phyloP scores from a whole-genome alignment of 2,113 vertebrate species.

The Dolichallabes microphthalmus region DNA sequence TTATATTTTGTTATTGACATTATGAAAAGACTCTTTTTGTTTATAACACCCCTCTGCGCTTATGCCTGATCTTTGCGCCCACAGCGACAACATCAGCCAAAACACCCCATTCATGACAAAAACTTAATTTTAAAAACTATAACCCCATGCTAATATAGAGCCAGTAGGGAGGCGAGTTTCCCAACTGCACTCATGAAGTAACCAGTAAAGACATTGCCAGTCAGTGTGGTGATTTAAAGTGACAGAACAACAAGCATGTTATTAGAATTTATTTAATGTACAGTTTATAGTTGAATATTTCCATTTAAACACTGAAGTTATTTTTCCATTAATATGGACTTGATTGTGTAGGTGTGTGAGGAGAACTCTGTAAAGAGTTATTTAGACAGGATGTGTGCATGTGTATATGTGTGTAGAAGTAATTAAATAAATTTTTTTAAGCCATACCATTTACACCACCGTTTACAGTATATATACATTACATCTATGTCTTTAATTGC shows the following conservation, averaged over 20 bases:
- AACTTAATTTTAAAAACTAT: too few relatives aligned
- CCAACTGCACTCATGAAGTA: too few relatives aligned
- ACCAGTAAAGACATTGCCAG: too few relatives aligned
- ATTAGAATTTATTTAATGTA: neutral
- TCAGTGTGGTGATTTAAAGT: neutral
- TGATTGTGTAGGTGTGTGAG: neutral
- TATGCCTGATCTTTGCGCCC: too few relatives aligned
- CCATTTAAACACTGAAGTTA: neutral
- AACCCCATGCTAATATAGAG: too few relatives aligned
- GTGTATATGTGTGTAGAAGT: conserved; percentile 11
- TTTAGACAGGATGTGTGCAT: neutral
- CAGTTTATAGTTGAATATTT: neutral
- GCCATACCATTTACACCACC: neutral
- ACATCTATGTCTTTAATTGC: neutral
- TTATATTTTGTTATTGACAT: too few relatives aligned
- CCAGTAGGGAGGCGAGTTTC: too few relatives aligned
- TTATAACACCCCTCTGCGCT: too few relatives aligned
- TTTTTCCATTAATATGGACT: neutral
- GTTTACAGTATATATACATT: neutral
- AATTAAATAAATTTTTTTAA: neutral
- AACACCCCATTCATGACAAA: too few relatives aligned
- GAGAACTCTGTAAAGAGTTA: neutral
- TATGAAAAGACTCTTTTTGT: too few relatives aligned
- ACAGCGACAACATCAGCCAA: too few relatives aligned
- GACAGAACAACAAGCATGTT: neutral